A percentile compares a stretch with the other conserved stretches of the same genome.
Evolutionary conservation across 1,140 invertebrate genomes (phyloP).

Genomic region (Cephus cinctus): DNA sequence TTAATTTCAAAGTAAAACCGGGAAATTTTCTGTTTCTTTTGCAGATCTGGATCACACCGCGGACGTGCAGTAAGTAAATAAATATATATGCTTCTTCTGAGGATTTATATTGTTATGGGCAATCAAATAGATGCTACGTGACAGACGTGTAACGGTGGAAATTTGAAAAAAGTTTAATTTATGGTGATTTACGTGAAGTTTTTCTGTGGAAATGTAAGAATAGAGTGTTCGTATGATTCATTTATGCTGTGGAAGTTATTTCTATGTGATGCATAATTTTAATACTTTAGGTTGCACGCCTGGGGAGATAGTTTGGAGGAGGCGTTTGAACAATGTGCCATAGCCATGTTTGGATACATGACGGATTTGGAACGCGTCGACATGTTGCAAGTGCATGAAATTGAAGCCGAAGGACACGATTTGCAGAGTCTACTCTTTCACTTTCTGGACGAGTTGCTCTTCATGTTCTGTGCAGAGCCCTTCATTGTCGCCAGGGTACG

Average conservation of each 20-base stretch:
- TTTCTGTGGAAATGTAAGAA: constrained; percentile 18
- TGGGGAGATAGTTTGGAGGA: constrained; percentile 90
- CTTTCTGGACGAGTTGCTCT: constrained; percentile 94
- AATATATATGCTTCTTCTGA: constrained; percentile 2
- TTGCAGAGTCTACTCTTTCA: constrained; percentile 86
- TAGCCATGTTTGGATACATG: constrained; percentile 97
- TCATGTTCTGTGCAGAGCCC: constrained; percentile 89
- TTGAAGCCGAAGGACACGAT: constrained; percentile 87
- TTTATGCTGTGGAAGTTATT: too few species aligned
- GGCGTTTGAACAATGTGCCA: constrained; percentile 93
- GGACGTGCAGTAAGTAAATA: constrained; percentile 88
- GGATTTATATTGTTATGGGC: too few species aligned
- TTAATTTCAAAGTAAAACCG: too few species aligned
- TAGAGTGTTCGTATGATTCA: too few species aligned
- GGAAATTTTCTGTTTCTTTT: constrained; percentile 50
- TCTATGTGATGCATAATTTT: too few species aligned
- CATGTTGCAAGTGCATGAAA: constrained; percentile 72
- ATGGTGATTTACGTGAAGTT: constrained; percentile 4
- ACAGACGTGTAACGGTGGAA: too few species aligned
- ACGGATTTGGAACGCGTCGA: constrained; percentile 88
- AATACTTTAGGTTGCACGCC: constrained; percentile 71
- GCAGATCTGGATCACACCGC: constrained; percentile 96
- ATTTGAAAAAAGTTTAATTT: too few species aligned
- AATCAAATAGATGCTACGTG: too few species aligned
- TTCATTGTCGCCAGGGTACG: constrained; percentile 70